These are phyloP conservation scores for Meteorus colon DNA, from an alignment of 2,888 invertebrate species.

Conservation along the genomic window DNA sequence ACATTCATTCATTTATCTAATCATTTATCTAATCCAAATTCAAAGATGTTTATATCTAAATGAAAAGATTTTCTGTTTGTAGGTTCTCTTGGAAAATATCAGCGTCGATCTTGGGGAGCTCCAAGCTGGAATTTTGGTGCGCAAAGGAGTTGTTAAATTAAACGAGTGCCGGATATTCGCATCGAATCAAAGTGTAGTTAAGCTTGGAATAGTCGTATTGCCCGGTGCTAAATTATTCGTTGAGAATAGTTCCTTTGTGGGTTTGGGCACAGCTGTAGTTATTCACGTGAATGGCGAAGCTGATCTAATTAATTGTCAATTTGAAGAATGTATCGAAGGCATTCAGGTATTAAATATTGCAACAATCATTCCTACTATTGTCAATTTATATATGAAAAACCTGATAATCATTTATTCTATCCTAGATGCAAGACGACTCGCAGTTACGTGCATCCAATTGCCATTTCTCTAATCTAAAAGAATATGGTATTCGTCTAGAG, in stretches of 20 bases:
- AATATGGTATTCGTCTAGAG: slow-evolving; percentile 75
- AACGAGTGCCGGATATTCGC: slow-evolving; percentile 75
- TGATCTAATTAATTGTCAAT: slow-evolving; percentile 67
- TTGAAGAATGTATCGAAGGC: slow-evolving; percentile 69
- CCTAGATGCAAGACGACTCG: slow-evolving; percentile 74
- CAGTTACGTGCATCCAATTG: slow-evolving; percentile 67
- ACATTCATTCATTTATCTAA: slow-evolving; percentile 13
- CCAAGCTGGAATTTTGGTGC: slow-evolving; percentile 75
- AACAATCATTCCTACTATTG: slow-evolving; percentile 1
- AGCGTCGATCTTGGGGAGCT: slow-evolving; percentile 75
- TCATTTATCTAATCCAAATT: background rate
- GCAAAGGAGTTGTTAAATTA: slow-evolving; percentile 74
- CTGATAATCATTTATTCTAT: slow-evolving; percentile 41
- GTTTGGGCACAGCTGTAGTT: slow-evolving; percentile 76
- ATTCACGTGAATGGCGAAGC: slow-evolving; percentile 64
- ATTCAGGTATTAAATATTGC: slow-evolving; percentile 64
- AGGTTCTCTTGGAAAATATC: slow-evolving; percentile 75
- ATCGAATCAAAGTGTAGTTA: slow-evolving; percentile 74
- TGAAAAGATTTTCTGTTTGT: slow-evolving; percentile 4
- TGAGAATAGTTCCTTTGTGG: slow-evolving; percentile 74
- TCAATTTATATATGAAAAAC: slow-evolving; percentile 25
- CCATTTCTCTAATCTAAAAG: slow-evolving; percentile 72
- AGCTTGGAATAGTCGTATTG: slow-evolving; percentile 76
- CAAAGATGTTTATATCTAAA: slow-evolving; percentile 7
- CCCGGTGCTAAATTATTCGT: slow-evolving; percentile 72